These are phyloP conservation scores for Chiloscyllium punctatum DNA, from an alignment of 2,797 vertebrate species.

Conservation along the genomic window DNA sequence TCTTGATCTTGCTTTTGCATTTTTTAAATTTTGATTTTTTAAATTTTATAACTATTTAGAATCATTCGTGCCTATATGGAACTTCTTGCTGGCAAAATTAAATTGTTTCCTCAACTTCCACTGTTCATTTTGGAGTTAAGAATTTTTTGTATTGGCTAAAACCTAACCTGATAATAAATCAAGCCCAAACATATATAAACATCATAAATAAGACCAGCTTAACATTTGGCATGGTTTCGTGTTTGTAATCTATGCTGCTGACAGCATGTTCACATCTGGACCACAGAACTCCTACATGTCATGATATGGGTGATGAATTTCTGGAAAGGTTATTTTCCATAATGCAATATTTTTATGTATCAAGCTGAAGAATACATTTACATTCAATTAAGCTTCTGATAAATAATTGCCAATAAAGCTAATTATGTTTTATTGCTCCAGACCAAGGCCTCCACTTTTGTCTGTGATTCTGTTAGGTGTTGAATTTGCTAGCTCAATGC, in stretches of 20 bases:
- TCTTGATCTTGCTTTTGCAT: background rate
- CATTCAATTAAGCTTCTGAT: background rate
- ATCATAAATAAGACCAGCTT: background rate
- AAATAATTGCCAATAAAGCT: background rate
- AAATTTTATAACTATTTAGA: background rate
- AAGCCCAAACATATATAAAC: background rate
- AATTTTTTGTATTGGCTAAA: background rate
- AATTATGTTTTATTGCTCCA: background rate
- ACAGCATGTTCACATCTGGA: background rate
- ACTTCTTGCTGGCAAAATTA: background rate
- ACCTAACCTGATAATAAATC: background rate
- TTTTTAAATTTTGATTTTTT: background rate
- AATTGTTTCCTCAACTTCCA: background rate
- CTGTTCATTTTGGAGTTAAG: background rate
- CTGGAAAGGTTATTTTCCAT: background rate
- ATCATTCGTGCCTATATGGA: background rate
- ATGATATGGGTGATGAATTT: background rate
- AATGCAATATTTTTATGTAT: background rate
- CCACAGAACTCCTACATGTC: background rate
- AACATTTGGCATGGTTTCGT: background rate
- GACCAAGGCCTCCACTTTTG: background rate
- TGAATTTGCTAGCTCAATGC: background rate
- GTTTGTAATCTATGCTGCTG: background rate
- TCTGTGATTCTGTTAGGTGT: background rate
- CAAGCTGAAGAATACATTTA: background rate